Base-by-base conservation (phyloP, 1,140 invertebrate species). In the Microplitis demolitor region DNA sequence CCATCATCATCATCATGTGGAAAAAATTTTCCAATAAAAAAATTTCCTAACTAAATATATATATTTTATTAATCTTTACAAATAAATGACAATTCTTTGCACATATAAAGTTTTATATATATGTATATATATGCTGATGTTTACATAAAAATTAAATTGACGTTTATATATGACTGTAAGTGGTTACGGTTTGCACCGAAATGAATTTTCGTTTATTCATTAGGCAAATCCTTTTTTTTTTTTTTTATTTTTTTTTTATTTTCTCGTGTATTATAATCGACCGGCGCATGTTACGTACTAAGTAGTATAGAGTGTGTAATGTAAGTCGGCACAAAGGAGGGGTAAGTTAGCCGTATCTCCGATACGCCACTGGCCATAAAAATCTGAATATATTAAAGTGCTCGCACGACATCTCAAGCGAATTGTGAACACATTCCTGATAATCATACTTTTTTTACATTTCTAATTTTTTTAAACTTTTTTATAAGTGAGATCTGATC, bases 121-220 rank as follows among this genome's bases (percentile, higher is more conserved):
- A 24, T 24, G 2, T 24, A 24, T 24, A 24, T 24, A n/a, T n/a
- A n/a, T n/a, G n/a, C n/a, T n/a, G 24, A 24, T 24, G 24, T 24
- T 1, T 2, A 0, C 24, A 24, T 24, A 24, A 0, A 24, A 24
- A 24, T 24, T 24, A 24, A 24, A 24, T 24, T 24, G 24, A 24
- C 24, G 53, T 9, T 3, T 16, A n/a, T n/a, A n/a, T n/a, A 79
- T 76, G 78, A 79, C 33, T 62, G 45, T 74, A 56, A 74, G 73
- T 77, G 84, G 84, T 87, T 84, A 84, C 84, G 84, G 84, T 87
- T 86, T 84, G 78, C 84, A 79, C 81, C 84, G 82, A 85, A 83
- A 85, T 80, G 84, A 87, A 80, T 84, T 87, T 86, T 83, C 85
- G 84, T 86, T 87, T 87, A 86, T 87, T 87, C 84, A 85, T 87